Base-by-base conservation (phyloP, 37 sponge, comb jelly and placozoan genomes). In the Dysidea cf. avara region DNA sequence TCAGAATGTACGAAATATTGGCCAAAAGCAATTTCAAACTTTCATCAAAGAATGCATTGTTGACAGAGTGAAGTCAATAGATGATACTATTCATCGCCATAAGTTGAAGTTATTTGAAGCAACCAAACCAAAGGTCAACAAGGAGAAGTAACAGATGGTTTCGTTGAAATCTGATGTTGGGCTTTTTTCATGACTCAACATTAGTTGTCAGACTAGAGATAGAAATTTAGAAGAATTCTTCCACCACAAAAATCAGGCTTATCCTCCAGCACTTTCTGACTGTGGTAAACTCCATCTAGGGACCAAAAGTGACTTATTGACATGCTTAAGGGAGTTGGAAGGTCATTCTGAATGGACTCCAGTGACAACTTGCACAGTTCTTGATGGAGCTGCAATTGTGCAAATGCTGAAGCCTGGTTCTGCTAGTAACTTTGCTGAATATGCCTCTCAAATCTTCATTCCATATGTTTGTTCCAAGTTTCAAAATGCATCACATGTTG, bases 311-410 rank as follows among this genome's bases (percentile, higher is more conserved):
- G 78, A 77, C 78, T 54, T 77, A 1, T 48, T 39, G 49, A 33
- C 33, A 18, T 77, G n/a, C 66, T 20, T 77, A 36, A 62, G 66
- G 57, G n/a, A n/a, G n/a, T n/a, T n/a, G 5, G 46, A 43, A 43
- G 46, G 9, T 43, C 56, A 9, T 67, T 66, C 16, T 32, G 38
- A 52, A 67, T 7, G 5, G 39, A 20, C 20, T 50, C 53, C 68
- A 47, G 66, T 65, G 26, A 9, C 46, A 43, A 43, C 7, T 43
- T 12, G 46, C 46, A 9, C 9, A 43, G 31, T 77, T 3, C 51
- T 77, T 53, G 78, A 77, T 65, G 67, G 68, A 54, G 78, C 78
- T 54, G 78, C 68, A 18, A 77, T 77, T 12, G 36, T 77, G 2
- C 64, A 77, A 24, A 77, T 77, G 67, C 67, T 77, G 53, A 39